Evolutionary conservation across 2,888 invertebrate genomes (phyloP).

Genomic region (Hipparchia semele): DNA sequence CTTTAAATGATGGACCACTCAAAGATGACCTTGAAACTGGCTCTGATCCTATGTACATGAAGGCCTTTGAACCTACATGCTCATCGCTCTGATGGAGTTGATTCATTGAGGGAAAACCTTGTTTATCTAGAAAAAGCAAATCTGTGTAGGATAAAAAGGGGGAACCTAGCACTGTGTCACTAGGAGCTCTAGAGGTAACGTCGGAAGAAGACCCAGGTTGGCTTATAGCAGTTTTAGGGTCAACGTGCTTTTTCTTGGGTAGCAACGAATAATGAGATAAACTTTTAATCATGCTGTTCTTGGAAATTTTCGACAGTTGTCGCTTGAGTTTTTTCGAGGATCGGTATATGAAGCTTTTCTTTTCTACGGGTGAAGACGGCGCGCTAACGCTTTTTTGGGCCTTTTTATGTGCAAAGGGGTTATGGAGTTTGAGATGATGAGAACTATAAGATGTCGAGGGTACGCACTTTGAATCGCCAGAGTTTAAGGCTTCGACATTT

Average conservation of each 20-base stretch:
- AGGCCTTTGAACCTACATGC: slow-evolving; percentile 58
- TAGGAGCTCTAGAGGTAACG: slow-evolving; percentile 67
- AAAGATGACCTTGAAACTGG: slow-evolving; percentile 70
- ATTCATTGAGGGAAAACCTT: slow-evolving; percentile 54
- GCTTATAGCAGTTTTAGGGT: slow-evolving; percentile 59
- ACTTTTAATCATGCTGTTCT: slow-evolving; percentile 77
- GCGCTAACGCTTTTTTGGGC: slow-evolving; percentile 69
- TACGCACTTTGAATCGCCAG: slow-evolving; percentile 57
- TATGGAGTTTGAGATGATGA: slow-evolving; percentile 70
- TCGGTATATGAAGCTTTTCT: slow-evolving; percentile 70
- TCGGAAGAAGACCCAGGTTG: slow-evolving; percentile 70
- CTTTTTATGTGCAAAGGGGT: slow-evolving; percentile 72
- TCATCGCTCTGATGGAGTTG: slow-evolving; percentile 67
- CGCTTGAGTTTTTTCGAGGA: slow-evolving; percentile 71
- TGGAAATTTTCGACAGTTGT: slow-evolving; percentile 70
- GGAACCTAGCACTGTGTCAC: slow-evolving; percentile 80
- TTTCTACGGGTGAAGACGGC: slow-evolving; percentile 74
- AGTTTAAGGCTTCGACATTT: slow-evolving; percentile 21
- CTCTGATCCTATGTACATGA: slow-evolving; percentile 78
- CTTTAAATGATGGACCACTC: slow-evolving; percentile 60
- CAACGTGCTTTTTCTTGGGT: slow-evolving; percentile 67
- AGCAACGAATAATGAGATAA: slow-evolving; percentile 72
- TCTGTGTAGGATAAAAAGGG: slow-evolving; percentile 78
- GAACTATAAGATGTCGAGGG: slow-evolving; percentile 53
- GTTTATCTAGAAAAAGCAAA: slow-evolving; percentile 65